Evolutionary conservation across 2,888 invertebrate genomes (phyloP), one percentile per base, ranked within the genome.

Genomic region (Endomychus coccineus): DNA sequence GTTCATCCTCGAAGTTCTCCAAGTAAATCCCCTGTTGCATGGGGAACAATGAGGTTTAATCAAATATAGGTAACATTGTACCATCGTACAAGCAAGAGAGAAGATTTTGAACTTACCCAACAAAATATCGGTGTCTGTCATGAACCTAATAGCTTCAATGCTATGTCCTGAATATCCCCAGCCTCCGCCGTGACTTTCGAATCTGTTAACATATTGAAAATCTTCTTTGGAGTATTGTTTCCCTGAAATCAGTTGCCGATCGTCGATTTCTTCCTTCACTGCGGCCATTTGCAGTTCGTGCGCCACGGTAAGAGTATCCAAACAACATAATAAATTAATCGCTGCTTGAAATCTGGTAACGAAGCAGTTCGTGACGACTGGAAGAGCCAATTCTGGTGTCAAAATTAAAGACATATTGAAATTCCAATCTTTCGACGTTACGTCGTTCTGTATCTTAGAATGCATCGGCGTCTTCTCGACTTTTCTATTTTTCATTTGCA

Each of bases 101-200:
- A n/a, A n/a, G n/a, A n/a, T n/a, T n/a, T n/a, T n/a, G n/a, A n/a
- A 44, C 51, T 52, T 58, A 76, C 76, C 77, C 14, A 96, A 66
- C 16, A 90, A 63, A 40, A 96, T 79, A 61, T 97, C 95, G 3
- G 88, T 86, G 61, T 95, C 94, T 32, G 83, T 80, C 78, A 88
- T 89, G 62, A 97, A 96, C 29, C 96, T 76, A 45, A 97, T 83
- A 0, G 96, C 96, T 66, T 97, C 97, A 14, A 96, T 82, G 2
- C 94, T 94, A 59, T 95, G 92, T 0, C 89, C 92, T 1, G 94
- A 91, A 66, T 97, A 97, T 2, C 96, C 96, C 97, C 97, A 97
- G 3, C 95, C 95, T 15, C 95, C 95, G 2, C 96, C 96, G 56
- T 91, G 88, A 64, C 87, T 88, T 62, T 92, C 92, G 64, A 95